Evolutionary conservation across 2,797 vertebrate genomes (phyloP).

Genomic region (Tragelaphus oryx): DNA sequence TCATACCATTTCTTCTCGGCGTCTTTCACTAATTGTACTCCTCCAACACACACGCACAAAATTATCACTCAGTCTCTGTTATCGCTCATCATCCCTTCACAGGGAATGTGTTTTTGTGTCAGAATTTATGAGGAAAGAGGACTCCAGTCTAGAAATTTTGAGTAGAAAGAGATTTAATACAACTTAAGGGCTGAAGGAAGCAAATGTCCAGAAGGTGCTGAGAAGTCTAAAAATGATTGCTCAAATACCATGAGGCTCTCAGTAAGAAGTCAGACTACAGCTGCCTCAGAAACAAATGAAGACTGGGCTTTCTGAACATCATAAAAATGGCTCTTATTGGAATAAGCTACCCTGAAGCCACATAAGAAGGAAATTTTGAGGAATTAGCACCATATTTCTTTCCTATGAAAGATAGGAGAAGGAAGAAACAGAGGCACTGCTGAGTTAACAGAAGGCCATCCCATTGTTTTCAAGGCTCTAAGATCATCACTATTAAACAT

Average conservation of each 20-base stretch:
- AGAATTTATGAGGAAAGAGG: not conserved
- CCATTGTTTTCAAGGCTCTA: not conserved
- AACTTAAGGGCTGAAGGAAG: not conserved
- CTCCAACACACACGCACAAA: not conserved
- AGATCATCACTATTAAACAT: not conserved
- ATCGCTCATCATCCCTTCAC: not conserved
- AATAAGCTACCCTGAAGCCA: not conserved
- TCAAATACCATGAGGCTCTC: not conserved
- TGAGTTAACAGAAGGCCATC: not conserved
- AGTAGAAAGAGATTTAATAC: not conserved
- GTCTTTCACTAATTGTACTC: not conserved
- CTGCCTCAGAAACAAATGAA: not conserved
- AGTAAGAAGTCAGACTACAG: not conserved
- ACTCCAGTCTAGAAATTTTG: not conserved
- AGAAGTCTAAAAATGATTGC: not conserved
- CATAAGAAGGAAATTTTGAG: not conserved
- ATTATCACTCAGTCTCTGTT: not conserved
- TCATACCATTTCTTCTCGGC: not conserved
- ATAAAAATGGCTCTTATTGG: not conserved
- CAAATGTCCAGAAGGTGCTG: not conserved
- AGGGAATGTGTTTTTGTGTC: not conserved
- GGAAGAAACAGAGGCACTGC: not conserved
- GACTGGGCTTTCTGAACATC: not conserved
- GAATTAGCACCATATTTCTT: not conserved
- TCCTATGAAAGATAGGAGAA: not conserved